Percentiles rank a stretch among this genome's conserved stretches.
These are phyloP conservation scores for Yponomeuta plumbellus DNA, from an alignment of 2,888 invertebrate genomes.

Conservation along the genomic window DNA sequence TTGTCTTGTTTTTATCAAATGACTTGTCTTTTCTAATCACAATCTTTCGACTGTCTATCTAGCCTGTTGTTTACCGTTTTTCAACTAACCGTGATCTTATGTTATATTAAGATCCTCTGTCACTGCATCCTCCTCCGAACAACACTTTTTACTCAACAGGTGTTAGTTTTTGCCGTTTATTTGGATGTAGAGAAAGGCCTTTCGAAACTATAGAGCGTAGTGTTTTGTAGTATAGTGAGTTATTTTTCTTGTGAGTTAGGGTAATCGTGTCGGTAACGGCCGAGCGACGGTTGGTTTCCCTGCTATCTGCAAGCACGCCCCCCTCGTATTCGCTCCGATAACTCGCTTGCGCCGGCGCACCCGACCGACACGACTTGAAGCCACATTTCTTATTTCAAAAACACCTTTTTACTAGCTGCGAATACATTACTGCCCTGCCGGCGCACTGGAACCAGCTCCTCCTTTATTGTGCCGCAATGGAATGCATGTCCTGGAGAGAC, in stretches of 20 bases:
- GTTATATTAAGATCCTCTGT: no score
- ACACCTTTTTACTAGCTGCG: conserved; percentile 50
- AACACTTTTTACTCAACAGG: no score
- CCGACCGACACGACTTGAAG: conserved; percentile 69
- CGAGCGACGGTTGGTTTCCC: conserved; percentile 73
- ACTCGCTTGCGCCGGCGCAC: conserved; percentile 70
- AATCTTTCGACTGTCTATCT: no score
- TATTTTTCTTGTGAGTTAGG: conserved; percentile 71
- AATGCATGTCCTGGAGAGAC: conserved; percentile 25
- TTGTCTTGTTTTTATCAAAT: no score
- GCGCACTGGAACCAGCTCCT: conserved; percentile 33
- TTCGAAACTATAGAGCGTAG: no score
- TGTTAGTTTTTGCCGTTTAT: no score
- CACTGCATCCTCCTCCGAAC: no score
- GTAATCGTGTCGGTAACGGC: conserved; percentile 63
- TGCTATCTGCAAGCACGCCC: conserved; percentile 66
- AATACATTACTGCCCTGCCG: conserved; percentile 56
- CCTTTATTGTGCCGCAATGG: conserved; percentile 50
- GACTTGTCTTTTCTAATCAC: no score
- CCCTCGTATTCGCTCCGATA: conserved; percentile 77
- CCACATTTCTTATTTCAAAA: conserved; percentile 63
- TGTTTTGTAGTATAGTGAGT: conserved; percentile 36
- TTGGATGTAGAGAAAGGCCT: no score
- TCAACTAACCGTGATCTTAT: no score
- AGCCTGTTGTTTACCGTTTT: no score